Conservation (phyloP, 2,797 vertebrate genomes). For the Lepus townsendii region DNA sequence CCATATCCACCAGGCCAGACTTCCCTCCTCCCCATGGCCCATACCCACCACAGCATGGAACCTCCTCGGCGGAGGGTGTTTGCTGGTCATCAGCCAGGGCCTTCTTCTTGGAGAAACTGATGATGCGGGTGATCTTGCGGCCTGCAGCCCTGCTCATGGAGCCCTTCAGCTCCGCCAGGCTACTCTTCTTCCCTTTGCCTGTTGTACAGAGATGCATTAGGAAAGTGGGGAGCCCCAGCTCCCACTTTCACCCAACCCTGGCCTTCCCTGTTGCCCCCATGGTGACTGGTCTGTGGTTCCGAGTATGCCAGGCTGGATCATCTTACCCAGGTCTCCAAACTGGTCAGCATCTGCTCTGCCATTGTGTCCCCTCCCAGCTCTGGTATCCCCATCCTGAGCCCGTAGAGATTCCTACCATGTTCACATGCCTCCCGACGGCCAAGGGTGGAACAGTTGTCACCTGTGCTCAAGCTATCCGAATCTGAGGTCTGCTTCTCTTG, state of each 20-base stretch:
- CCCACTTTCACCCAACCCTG: not conserved
- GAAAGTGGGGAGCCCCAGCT: not conserved
- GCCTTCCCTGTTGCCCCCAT: not conserved
- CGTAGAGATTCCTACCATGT: constrained; percentile 85
- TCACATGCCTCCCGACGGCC: constrained; percentile 88
- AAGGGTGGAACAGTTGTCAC: constrained; percentile 86
- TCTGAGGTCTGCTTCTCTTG: constrained; percentile 95
- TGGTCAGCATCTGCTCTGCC: not conserved
- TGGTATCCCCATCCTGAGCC: not conserved
- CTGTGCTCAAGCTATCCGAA: constrained; percentile 92
- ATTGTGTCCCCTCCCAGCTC: not conserved
- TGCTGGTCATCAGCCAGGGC: constrained; percentile 91
- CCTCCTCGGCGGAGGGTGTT: constrained; percentile 89
- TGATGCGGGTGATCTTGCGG: constrained; percentile 98
- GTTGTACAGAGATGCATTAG: not conserved
- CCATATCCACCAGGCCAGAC: not conserved
- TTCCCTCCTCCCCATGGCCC: not conserved
- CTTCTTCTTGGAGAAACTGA: constrained; percentile 98
- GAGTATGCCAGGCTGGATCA: not conserved
- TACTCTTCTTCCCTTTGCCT: constrained; percentile 94
- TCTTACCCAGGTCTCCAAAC: not conserved
- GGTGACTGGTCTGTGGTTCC: not conserved
- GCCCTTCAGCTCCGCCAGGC: constrained; percentile 97
- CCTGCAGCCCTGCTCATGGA: constrained; percentile 97
- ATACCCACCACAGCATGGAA: constrained; percentile 94